Evolutionary conservation across 2,113 vertebrate genomes (phyloP).

Genomic region (Syrmaticus mikado): DNA sequence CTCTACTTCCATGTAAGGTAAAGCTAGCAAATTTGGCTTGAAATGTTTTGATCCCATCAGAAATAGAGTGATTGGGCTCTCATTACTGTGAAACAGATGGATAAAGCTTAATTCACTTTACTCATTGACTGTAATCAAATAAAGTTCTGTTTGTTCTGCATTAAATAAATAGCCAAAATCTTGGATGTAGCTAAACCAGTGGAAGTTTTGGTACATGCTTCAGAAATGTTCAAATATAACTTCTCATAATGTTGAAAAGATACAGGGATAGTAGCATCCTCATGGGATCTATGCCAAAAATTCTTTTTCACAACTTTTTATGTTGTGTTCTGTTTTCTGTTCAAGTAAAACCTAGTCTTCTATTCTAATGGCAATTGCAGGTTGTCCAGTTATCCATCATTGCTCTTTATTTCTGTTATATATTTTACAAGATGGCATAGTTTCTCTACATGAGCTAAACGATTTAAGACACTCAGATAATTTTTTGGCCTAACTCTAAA

Average conservation of each 20-base stretch:
- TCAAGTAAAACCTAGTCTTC: not conserved
- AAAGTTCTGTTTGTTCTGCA: not conserved
- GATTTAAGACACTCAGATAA: not conserved
- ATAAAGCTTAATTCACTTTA: constrained; percentile 2
- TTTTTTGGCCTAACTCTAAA: not conserved
- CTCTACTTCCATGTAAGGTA: not conserved
- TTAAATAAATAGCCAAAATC: not conserved
- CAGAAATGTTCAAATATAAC: not conserved
- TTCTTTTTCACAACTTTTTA: not conserved
- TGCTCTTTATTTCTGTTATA: not conserved
- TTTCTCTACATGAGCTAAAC: not conserved
- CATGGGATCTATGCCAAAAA: not conserved
- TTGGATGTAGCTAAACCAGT: not conserved
- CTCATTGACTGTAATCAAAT: not conserved
- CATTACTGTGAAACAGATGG: not conserved
- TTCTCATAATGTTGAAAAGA: not conserved
- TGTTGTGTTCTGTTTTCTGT: not conserved
- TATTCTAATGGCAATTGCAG: not conserved
- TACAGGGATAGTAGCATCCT: not conserved
- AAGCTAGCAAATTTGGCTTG: not conserved
- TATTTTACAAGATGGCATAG: not conserved
- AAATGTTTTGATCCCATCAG: not conserved
- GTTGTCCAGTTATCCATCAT: not conserved
- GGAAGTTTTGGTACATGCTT: not conserved
- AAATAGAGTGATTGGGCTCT: not conserved